Conservation (phyloP, 2,888 invertebrate species). For the Strigamia crassipes region DNA sequence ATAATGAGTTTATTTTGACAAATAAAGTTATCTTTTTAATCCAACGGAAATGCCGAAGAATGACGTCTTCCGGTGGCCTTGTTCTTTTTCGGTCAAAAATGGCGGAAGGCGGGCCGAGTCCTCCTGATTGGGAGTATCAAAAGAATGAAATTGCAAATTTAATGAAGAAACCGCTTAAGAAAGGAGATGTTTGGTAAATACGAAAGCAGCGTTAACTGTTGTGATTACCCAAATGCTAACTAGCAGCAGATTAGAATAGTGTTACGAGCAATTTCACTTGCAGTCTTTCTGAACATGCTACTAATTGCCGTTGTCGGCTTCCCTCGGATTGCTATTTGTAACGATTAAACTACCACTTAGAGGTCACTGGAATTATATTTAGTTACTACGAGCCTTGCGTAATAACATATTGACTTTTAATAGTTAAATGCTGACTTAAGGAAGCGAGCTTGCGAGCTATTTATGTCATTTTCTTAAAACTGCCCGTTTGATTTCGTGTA, state of each 20-base stretch:
- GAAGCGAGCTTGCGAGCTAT: not conserved
- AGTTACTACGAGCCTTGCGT: not conserved
- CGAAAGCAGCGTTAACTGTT: not conserved
- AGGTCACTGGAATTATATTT: not conserved
- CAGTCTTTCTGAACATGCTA: not conserved
- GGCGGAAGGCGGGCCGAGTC: constrained; percentile 55
- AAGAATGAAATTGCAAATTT: constrained; percentile 56
- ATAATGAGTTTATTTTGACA: not conserved
- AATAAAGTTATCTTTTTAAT: not conserved
- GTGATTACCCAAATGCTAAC: not conserved
- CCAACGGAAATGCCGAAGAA: not conserved
- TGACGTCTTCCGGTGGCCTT: not conserved
- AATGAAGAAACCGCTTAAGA: constrained; percentile 55
- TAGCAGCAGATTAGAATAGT: not conserved
- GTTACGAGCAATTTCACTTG: not conserved
- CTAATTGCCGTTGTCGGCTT: not conserved
- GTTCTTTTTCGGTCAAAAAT: constrained; percentile 52
- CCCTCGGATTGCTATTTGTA: not conserved
- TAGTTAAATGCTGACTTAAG: not conserved
- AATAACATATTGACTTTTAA: not conserved
- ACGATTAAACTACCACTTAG: not conserved
- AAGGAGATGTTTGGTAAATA: constrained; percentile 58
- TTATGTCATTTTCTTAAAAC: not conserved
- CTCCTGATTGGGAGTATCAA: constrained; percentile 57
- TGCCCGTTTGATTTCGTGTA: not conserved